These are phyloP conservation scores for Spea multiplicata DNA, from an alignment of 2,113 vertebrate genomes.

Conservation along the genomic window DNA sequence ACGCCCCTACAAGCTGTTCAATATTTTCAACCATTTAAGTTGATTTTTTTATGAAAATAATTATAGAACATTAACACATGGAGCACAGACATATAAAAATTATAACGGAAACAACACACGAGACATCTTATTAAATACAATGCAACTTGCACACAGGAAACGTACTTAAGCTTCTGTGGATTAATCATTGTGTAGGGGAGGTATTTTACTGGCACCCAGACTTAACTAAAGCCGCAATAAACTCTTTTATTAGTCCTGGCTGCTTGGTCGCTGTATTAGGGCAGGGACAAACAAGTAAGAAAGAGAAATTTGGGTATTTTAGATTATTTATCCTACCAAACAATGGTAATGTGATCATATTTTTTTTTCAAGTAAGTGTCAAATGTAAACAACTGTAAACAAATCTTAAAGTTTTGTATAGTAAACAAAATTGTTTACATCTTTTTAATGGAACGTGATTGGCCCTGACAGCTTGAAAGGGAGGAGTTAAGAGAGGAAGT, in stretches of 20 bases:
- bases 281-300: background rate
- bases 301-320: background rate
- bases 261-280: background rate
- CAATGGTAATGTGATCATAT: too few species aligned
- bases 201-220: background rate
- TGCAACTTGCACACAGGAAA: conserved; percentile 3
- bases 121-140: conserved; percentile 24
- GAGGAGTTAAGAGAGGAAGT: too few species aligned
- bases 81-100: conserved; percentile 41
- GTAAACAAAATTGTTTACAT: too few species aligned
- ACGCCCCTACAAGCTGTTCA: conserved; percentile 26
- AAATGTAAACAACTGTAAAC: too few species aligned
- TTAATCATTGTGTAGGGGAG: conserved; percentile 9
- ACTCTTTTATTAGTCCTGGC: background rate
- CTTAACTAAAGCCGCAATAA: conserved; percentile 6
- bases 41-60: conserved; percentile 32
- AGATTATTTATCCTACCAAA: background rate
- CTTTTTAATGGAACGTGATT: too few species aligned
- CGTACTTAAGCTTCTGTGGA: too few species aligned
- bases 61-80: conserved; percentile 41
- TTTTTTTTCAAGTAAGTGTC: too few species aligned
- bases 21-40: conserved; percentile 32
- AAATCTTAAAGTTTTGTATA: too few species aligned
- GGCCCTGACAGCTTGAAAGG: too few species aligned
- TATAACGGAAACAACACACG: conserved; percentile 22